A percentile compares a stretch with the other conserved stretches of the same genome.
These are phyloP conservation scores for Calidris pugnax DNA, from an alignment of 2,113 vertebrate species.

Conservation along the genomic window DNA sequence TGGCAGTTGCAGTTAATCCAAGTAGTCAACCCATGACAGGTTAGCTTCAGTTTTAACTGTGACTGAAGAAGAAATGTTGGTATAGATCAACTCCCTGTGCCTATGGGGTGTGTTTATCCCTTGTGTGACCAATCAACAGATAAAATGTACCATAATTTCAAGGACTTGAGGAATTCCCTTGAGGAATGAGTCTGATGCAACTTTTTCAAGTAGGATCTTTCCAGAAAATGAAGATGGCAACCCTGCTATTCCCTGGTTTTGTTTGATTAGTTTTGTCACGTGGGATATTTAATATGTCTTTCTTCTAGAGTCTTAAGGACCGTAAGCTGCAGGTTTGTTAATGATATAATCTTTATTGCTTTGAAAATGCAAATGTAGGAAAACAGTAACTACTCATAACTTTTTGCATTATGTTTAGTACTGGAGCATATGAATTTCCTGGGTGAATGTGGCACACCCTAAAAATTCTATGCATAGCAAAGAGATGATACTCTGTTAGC, in stretches of 20 bases:
- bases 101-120: not conserved
- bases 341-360: not conserved
- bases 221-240: not conserved
- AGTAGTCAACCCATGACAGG: not conserved
- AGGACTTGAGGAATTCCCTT: not conserved
- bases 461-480: not conserved
- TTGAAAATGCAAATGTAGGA: not conserved
- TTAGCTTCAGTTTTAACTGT: not conserved
- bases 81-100: not conserved
- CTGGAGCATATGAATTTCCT: not conserved
- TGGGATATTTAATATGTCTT: not conserved
- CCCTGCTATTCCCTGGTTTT: not conserved
- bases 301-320: not conserved
- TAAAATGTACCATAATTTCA: not conserved
- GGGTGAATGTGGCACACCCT: not conserved
- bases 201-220: not conserved
- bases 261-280: not conserved
- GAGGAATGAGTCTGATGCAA: not conserved
- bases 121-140: not conserved
- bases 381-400: not conserved
- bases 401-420: not conserved
- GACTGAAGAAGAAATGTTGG: not conserved
- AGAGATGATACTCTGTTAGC: not conserved
- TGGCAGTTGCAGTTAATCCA: not conserved
- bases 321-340: not conserved